A percentile compares a stretch with the other conserved stretches of the same genome.
These are phyloP conservation scores for Dermatophagoides farinae DNA, from an alignment of 1,140 invertebrate genomes.

Conservation along the genomic window DNA sequence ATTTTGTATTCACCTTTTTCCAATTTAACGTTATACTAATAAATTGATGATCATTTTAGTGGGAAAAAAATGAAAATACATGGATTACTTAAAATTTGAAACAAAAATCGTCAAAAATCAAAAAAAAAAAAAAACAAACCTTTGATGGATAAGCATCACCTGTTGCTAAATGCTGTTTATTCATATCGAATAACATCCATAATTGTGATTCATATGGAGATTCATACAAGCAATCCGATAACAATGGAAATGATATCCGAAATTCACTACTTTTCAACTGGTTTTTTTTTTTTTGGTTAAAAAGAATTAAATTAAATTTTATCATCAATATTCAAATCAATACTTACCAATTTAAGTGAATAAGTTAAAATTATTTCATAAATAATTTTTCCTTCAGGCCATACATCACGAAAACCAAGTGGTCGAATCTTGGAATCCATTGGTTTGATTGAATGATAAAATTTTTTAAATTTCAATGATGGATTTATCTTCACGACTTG, in stretches of 20 bases:
- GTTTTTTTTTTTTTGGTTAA: neutral
- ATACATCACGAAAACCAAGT: constrained; percentile 48
- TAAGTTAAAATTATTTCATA: constrained; percentile 73
- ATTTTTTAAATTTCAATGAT: constrained; percentile 46
- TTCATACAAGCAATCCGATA: constrained; percentile 76
- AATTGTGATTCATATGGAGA: constrained; percentile 83
- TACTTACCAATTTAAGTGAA: constrained; percentile 25
- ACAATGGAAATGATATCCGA: constrained; percentile 47
- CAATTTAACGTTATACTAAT: constrained; percentile 60
- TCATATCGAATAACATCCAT: constrained; percentile 85
- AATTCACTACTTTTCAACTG: constrained; percentile 55
- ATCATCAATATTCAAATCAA: constrained; percentile 6
- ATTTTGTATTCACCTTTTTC: constrained; percentile 89
- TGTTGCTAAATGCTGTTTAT: constrained; percentile 48
- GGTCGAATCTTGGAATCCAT: constrained; percentile 52
- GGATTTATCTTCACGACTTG: constrained; percentile 39
- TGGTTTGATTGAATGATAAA: constrained; percentile 56
- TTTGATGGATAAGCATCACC: constrained; percentile 62
- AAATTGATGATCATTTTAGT: too few species aligned
- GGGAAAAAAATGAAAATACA: neutral
- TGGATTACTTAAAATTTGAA: neutral
- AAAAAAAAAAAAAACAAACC: constrained; percentile 19
- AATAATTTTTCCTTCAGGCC: constrained; percentile 63
- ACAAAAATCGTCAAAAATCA: constrained; percentile 39
- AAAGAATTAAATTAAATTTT: neutral